These are phyloP conservation scores for Gavialis gangeticus DNA, from an alignment of 2,113 vertebrate species.

Conservation along the genomic window DNA sequence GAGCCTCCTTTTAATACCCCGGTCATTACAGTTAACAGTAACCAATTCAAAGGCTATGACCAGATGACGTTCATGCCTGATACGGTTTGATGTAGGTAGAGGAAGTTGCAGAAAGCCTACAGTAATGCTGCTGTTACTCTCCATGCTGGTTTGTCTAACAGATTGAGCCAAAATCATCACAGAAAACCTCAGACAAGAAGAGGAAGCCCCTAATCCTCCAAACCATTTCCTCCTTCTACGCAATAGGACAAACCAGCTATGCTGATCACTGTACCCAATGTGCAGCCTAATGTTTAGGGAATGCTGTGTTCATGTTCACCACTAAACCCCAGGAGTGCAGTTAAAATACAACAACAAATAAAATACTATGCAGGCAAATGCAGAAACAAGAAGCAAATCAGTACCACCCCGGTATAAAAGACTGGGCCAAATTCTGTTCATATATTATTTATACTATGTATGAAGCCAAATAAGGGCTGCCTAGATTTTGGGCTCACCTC, in stretches of 20 bases:
- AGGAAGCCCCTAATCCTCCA: constrained; percentile 15
- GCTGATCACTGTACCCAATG: background rate
- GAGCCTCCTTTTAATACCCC: background rate
- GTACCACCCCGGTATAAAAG: background rate
- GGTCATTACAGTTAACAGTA: constrained; percentile 17
- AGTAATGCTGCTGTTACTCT: constrained; percentile 12
- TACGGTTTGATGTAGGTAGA: constrained; percentile 9
- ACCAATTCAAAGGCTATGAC: constrained; percentile 5
- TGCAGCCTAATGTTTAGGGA: background rate
- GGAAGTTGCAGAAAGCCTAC: constrained; percentile 27
- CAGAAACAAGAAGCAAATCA: background rate
- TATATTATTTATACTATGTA: background rate
- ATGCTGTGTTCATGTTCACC: background rate
- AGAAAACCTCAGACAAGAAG: constrained; percentile 39
- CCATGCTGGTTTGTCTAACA: constrained; percentile 1
- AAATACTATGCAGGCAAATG: background rate
- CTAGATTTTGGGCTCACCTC: constrained; percentile 86
- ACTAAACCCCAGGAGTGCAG: background rate
- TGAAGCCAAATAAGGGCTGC: constrained; percentile 26
- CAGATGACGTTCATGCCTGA: background rate
- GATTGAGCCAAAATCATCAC: constrained; percentile 49
- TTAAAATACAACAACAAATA: background rate
- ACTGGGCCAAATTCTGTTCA: background rate
- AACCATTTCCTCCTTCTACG: background rate
- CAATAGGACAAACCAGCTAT: background rate